Evolutionary conservation across 2,113 vertebrate species (phyloP), one percentile per base, ranked within the genome.

Genomic region (Ranitomeya imitator): DNA sequence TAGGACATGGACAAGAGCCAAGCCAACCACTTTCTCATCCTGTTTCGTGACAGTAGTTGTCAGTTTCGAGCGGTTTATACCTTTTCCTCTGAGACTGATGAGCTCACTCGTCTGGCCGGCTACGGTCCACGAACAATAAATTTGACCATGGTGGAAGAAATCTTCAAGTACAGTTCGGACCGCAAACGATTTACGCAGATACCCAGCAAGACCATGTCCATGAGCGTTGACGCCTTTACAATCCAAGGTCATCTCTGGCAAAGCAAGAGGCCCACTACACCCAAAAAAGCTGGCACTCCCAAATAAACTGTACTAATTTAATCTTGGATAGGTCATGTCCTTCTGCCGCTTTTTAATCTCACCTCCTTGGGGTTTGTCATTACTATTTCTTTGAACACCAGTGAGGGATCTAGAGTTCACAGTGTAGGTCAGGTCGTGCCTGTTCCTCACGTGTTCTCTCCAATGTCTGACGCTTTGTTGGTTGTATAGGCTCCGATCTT

Each of bases 81-180:
- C 0, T 94, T 97, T 91, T 95, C 95, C 0, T 94, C 95, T 2
- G 97, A 97, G 92, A 97, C 96, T 0, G 96, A 97, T 86, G 97
- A 97, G 91, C 95, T 98, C 92, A 91, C 92, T 0, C 94, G 97
- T 18, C 92, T 98, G 89, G 95, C 96, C 0, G 97, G 97, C 78
- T 95, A 95, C 0, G 97, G 97, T 2, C 97, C 97, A 0, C 94
- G 96, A 0, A 74, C 95, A 0, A 95, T 98, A 90, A 89, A 90
- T 0, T 92, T 92, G 0, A 91, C 95, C 85, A 96, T 97, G 96
- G 95, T 98, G 0, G 97, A 98, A 88, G 96, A 96, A 54, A 97
- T 98, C 94, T 98, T 96, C 92, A 98, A 98, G 91, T 98, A 98
- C 93, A 98, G 96, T 92, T 98, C 97, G 0, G 97, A 98, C 91